Evolutionary conservation across 1,140 invertebrate genomes (phyloP), one percentile per base, ranked within the genome.

Genomic region (Bicyclus anynana): DNA sequence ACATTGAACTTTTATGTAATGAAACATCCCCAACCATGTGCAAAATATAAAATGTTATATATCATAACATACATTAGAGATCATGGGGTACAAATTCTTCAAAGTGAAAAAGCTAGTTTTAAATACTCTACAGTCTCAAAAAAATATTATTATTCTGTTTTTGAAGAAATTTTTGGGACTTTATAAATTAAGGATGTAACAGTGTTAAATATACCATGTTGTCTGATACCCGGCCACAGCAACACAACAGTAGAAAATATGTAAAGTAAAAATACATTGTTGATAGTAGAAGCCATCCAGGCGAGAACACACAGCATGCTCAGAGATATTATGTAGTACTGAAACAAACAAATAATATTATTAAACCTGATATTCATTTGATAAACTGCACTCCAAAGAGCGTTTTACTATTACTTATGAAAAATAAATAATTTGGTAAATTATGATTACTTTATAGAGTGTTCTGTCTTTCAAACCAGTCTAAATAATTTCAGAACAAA

Each of bases 221-320:
- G 70, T 38, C 79, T 75, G 10, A 87, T 81, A 1, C 92, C 92
- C 0, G 92, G 92, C 80, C 90, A 89, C 62, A 93, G 75, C 14
- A 90, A 68, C 20, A 91, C 48, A 2, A 89, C 68, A 12, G 88
- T 75, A 1, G 90, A 80, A 17, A 93, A 77, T 23, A 96, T 73
- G 74, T 96, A 97, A 40, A 94, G 91, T 10, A 97, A 85, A 56
- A 97, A 91, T 29, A 96, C 82, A 82, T 97, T 97, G 78, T 97
- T 94, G 40, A 97, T 89, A 3, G 92, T 87, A 56, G 93, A 93
- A 26, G 96, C 95, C 76, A 97, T 88, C 94, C 94, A 97, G 23
- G 94, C 93, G 53, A 95, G 76, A n/a, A 91, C 65, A 37, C 92
- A 68, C 37, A 97, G 84, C 38, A 89, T 86, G 29, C 91, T 67